Base-by-base conservation (phyloP, 2,113 vertebrate species). In the Capricornis sumatraensis region DNA sequence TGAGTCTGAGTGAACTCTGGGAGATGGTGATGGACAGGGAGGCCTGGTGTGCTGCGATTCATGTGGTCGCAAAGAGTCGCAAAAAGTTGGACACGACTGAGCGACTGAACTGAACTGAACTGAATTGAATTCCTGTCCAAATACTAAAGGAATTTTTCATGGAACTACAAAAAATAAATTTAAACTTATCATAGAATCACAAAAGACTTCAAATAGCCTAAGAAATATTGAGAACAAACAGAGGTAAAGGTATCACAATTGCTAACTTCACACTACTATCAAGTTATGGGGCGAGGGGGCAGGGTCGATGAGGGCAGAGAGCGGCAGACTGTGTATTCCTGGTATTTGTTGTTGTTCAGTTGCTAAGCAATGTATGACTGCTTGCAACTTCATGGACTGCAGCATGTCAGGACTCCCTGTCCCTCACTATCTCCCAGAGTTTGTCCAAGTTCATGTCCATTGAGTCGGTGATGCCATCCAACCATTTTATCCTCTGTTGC, bases 201-300 rank as follows among this genome's bases (percentile, higher is more conserved):
- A 64, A 33, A 64, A 64, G 30, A 33, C 14, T 64, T 64, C 14
- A 16, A 64, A 64, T 33, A 64, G 60, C 30, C 60, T 33, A 64
- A 33, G 14, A 16, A 64, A 64, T 33, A 64, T 33, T 64, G 60
- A 64, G 30, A 64, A 64, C 15, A 16, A 62, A 62, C 60, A 64
- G 14, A 33, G 60, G 14, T 33, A 16, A 64, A 64, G 1, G 3
- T 64, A 62, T 33, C 14, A 62, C 60, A 33, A 28, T 62, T 62
- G 60, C 60, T 33, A 62, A 33, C 28, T 62, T 62, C 60, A 62
- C 60, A 62, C 14, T 62, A 16, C 60, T 16, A 33, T 7, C 7
- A 33, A 33, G 60, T 33, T 64, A 16, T 0, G 3, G 14, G 62
- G 30, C 19, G 1, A 0, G 2, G 13, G 12, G 57, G 5, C 7